Evolutionary conservation across 2,888 invertebrate genomes (phyloP), one percentile per base, ranked within the genome.

Genomic region (Neoscelio sp.): DNA sequence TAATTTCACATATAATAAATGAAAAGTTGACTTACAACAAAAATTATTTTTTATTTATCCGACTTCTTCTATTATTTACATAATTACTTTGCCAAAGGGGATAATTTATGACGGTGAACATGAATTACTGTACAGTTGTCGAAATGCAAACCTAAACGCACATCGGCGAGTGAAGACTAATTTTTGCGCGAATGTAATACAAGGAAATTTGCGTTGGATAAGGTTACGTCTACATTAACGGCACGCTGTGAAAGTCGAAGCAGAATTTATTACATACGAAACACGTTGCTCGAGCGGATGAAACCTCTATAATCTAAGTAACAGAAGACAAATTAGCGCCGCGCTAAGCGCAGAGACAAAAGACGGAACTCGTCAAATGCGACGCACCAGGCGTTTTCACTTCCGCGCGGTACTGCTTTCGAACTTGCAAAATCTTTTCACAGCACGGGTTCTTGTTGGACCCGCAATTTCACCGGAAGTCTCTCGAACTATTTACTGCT

Each of bases 401-500:
- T 58, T 20, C 7, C 42, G 5, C 3, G 20, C 42, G 50, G 6
- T 15, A 52, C 42, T 35, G 60, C 40, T 44, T 68, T 62, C 54
- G 30, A 40, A 33, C 18, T 13, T 10, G 30, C 26, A 23, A 44
- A 60, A 44, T 23, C 71, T 68, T 76, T 62, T 50, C 23, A 38
- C 23, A 17, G 42, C 17, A 18, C 30, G 33, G 26, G 50, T 70
- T 56, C 62, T 48, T 54, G 33, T 50, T 48, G 60, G 68, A 13
- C 13, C 33, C 10, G 64, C 64, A 65, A 70, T 58, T 65, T 77
- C 20, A 58, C 33, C 44, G 30, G 58, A 35, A 65, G 54, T 15
- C 52, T 38, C 65, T 71, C 46, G 33, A 62, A 71, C 60, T 67
- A 40, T 78, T 78, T 73, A 60, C 33, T 40, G 44, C 54, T 12